Conservation (phyloP, 2,113 vertebrate species). For the Pagrus major region DNA sequence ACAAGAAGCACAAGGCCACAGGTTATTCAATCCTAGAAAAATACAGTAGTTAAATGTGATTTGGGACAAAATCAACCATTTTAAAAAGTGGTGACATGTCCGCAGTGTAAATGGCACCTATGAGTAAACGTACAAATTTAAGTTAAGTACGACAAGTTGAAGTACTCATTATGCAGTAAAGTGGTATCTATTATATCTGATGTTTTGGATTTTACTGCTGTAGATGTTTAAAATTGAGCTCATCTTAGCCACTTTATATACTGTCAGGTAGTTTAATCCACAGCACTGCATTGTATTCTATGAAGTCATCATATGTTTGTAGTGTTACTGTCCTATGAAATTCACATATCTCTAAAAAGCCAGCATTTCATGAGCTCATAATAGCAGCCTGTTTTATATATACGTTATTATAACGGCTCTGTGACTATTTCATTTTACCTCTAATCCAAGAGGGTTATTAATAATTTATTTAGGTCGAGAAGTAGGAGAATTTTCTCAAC, state of each 20-base stretch:
- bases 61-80: too few relatives aligned
- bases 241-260: not conserved
- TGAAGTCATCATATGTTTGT: not conserved
- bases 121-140: too few relatives aligned
- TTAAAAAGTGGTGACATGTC: too few relatives aligned
- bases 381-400: not conserved
- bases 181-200: not conserved
- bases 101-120: too few relatives aligned
- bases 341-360: not conserved
- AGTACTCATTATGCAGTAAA: not conserved
- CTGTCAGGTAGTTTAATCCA: not conserved
- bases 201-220: not conserved
- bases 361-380: not conserved
- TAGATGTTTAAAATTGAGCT: not conserved
- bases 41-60: too few relatives aligned
- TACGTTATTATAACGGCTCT: too few relatives aligned
- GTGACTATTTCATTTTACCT: not conserved
- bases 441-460: not conserved
- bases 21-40: too few relatives aligned
- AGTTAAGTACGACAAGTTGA: not conserved
- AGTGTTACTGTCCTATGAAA: not conserved
- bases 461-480: not conserved
- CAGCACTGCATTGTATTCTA: not conserved
- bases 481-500: not conserved
- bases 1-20: too few relatives aligned